Evolutionary conservation across 2,888 invertebrate species (phyloP), one percentile per base, ranked within the genome.

Genomic region (Anodontia alba): DNA sequence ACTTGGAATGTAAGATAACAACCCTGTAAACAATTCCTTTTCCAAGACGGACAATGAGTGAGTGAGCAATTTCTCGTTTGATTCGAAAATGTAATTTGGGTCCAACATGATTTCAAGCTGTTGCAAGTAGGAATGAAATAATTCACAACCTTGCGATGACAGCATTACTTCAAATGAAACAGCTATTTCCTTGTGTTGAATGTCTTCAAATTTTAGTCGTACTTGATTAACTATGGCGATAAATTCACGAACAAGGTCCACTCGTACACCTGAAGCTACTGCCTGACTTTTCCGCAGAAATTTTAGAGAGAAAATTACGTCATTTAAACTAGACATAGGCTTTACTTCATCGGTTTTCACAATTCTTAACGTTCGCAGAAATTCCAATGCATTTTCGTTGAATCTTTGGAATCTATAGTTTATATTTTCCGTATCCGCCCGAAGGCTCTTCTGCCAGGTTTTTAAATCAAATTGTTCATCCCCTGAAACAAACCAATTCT

Each of bases 81-180:
- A 78, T 76, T 81, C 78, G 73, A 89, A 89, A 20, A 36, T 57
- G n/a, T 78, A 75, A 15, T 62, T 68, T 8, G 88, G 87, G 31
- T 87, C 68, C 5, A 90, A 66, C 87, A 88, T 89, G 23, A 73
- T 81, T 54, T 88, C 87, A 20, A 90, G 71, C 26, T 88, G 81
- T 26, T 79, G 71, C 23, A 90, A 46, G 7, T 80, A 66, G 29
- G 75, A 76, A 54, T 85, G 82, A 46, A 82, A 82, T 20, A 75
- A 49, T 31, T 86, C 84, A 73, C 79, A 83, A 15, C 80, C 73
- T 0, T 79, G 78, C 3, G 82, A 72, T 33, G 77, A 49, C 33
- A 84, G 51, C 23, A 54, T 73, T 1, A 82, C 73, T 36, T 86
- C 83, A 69, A 77, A 81, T 1, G 81, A 57, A 31, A 78, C 42